Base-by-base conservation (phyloP, 2,113 vertebrate genomes). In the Holacanthus passer region DNA sequence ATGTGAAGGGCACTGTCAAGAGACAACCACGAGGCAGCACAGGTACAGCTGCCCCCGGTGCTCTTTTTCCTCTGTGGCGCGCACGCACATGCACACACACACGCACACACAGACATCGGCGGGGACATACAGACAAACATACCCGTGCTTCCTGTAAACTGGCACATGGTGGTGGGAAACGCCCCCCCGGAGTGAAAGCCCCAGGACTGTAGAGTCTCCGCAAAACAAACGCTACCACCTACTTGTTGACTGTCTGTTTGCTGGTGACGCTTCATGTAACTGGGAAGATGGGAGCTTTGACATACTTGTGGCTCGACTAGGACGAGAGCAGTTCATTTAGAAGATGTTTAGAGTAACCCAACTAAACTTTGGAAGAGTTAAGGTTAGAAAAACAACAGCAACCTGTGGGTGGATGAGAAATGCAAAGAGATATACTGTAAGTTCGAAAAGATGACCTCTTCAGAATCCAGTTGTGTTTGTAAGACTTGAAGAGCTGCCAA, bases 1-100 rank as follows among this genome's bases (percentile, higher is more conserved):
- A 96, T 95, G 94, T 95, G 96, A 97, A 96, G 94, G 95, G 93
- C 91, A 91, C 93, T 95, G 96, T 94, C 97, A 95, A 88, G 94
- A 93, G 95, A 93, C 89, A 92, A 95, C 95, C 94, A 92, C 85
- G 83, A 95, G 95, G 94, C 83, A 89, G 77, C 89, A 81, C 96
- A 96, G 96, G 92, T 95, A 94, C 94, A 91, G 93, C 89, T 93
- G 91, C 95, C 95, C 94, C 86, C 68, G 68, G 68, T 88, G 92
- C 90, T 95, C 88, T 90, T 88, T 91, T 92, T 82, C 81, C 78
- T 82, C 53, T 45, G 64, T 79, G 85, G 59, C 65, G 55, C 58
- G 37, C 62, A 70, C 59, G 50, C 78, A 74, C 64, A 76, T 56
- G 52, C 55, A 63, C 64, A 67, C 50, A 62, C 48, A 72, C 67